These are phyloP conservation scores for Anoplolepis gracilipes DNA, from an alignment of 1,140 invertebrate species.

Conservation along the genomic window DNA sequence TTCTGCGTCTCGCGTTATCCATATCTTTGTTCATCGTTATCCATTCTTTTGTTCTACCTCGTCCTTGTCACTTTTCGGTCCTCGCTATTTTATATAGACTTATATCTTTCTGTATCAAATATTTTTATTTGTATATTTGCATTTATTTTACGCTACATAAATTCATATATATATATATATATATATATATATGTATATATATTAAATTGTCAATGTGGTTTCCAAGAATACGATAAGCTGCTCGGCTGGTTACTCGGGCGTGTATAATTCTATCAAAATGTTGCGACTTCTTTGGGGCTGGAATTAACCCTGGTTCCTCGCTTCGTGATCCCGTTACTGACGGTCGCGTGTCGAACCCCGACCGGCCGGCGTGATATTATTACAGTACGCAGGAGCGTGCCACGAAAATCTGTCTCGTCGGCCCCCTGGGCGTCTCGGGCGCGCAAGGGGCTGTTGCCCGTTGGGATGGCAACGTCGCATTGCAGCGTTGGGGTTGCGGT, in stretches of 20 bases:
- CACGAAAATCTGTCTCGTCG: conserved; percentile 64
- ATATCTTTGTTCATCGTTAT: conserved; percentile 25
- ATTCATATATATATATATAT: too few relatives aligned
- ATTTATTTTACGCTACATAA: background rate
- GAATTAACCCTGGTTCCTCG: background rate
- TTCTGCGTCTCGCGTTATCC: conserved; percentile 53
- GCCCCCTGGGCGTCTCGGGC: conserved; percentile 57
- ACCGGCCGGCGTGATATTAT: conserved; percentile 72
- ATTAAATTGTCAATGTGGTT: background rate
- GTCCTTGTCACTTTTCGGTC: background rate
- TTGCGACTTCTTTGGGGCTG: background rate
- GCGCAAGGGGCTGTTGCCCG: conserved; percentile 84
- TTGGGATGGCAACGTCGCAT: conserved; percentile 86
- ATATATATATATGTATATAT: too few relatives aligned
- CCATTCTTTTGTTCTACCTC: conserved; percentile 29
- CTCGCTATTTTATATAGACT: background rate
- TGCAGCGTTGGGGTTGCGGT: conserved; percentile 86
- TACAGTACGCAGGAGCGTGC: conserved; percentile 71
- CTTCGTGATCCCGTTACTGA: conserved; percentile 37
- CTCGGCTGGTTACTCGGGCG: background rate
- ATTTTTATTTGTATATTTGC: background rate
- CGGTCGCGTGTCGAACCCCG: conserved; percentile 74
- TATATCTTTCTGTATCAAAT: background rate
- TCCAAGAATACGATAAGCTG: background rate
- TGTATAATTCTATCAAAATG: background rate